phyloP scores from a whole-genome alignment of 2,888 invertebrate species.

The Scaptomyza tumidula region DNA sequence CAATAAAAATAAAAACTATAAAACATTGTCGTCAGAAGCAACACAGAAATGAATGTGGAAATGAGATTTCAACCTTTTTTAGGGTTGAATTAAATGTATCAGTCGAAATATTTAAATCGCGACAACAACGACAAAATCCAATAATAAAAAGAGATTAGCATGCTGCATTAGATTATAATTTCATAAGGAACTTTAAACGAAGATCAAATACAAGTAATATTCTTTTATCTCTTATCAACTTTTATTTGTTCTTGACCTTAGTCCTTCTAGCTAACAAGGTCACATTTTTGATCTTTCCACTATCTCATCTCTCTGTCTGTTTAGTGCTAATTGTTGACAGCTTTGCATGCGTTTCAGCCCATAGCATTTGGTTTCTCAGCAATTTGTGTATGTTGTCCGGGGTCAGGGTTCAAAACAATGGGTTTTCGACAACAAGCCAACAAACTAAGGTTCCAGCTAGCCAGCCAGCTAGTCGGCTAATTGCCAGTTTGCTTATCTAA shows the following conservation, averaged over 20 bases:
- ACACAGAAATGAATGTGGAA: conserved; percentile 52
- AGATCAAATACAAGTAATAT: not conserved
- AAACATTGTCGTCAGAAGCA: conserved; percentile 22
- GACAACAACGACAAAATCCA: conserved; percentile 1
- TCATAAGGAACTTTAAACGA: conserved; percentile 1
- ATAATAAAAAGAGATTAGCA: conserved; percentile 23
- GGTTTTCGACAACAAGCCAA: conserved; percentile 47
- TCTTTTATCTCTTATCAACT: not conserved
- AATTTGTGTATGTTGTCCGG: conserved; percentile 68
- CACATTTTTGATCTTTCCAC: conserved; percentile 7
- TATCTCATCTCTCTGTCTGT: conserved; percentile 13
- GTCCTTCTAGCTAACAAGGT: conserved; percentile 6
- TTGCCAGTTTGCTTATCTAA: conserved; percentile 79
- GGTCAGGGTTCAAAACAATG: conserved; percentile 78
- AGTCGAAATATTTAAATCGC: conserved; percentile 10
- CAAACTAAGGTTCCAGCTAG: conserved; percentile 31
- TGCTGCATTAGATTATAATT: conserved; percentile 20
- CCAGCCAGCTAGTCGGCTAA: conserved; percentile 48
- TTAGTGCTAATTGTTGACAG: conserved; percentile 53
- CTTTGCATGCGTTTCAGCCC: conserved; percentile 26
- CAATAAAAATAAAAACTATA: conserved; percentile 70
- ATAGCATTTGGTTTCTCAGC: conserved; percentile 42
- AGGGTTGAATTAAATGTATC: conserved; percentile 43
- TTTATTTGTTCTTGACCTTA: not conserved
- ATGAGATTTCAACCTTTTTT: conserved; percentile 42